These are phyloP conservation scores for Calcarius lapponicus DNA, from an alignment of 2,797 vertebrate species.

Conservation along the genomic window DNA sequence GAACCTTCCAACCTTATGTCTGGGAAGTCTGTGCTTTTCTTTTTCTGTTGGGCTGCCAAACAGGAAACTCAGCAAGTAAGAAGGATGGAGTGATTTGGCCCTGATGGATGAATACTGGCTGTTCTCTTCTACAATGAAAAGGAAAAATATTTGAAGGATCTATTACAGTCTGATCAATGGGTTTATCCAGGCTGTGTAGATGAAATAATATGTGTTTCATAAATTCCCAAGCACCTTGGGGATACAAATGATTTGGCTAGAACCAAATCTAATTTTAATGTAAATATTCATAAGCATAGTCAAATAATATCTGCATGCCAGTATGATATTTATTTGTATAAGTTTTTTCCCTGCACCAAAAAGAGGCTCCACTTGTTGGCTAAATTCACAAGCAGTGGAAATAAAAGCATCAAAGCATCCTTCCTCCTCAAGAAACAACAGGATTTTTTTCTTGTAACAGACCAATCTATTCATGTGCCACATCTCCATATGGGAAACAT, in stretches of 20 bases:
- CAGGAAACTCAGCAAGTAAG: neutral
- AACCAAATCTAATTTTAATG: constrained; percentile 11
- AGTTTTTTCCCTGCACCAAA: neutral
- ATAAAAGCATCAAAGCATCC: neutral
- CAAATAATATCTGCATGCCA: neutral
- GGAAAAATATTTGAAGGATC: neutral
- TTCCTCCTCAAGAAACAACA: neutral
- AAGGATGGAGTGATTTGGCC: neutral
- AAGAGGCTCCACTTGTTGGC: neutral
- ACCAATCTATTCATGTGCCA: neutral
- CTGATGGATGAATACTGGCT: neutral
- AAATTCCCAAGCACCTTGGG: neutral
- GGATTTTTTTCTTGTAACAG: neutral
- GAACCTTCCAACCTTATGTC: neutral
- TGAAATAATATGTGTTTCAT: constrained; percentile 2
- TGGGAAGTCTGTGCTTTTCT: neutral
- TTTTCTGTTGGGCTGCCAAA: constrained; percentile 3
- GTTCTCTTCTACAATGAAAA: neutral
- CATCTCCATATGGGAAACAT: neutral
- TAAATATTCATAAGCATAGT: constrained; percentile 1
- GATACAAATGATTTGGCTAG: neutral
- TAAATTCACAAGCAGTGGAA: neutral
- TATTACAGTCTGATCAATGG: neutral
- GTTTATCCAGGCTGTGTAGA: neutral
- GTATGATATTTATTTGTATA: neutral